Percentiles rank a stretch among this genome's conserved stretches.
Evolutionary conservation across 1,140 invertebrate genomes (phyloP).

Genomic region (Hycleus phaleratus): DNA sequence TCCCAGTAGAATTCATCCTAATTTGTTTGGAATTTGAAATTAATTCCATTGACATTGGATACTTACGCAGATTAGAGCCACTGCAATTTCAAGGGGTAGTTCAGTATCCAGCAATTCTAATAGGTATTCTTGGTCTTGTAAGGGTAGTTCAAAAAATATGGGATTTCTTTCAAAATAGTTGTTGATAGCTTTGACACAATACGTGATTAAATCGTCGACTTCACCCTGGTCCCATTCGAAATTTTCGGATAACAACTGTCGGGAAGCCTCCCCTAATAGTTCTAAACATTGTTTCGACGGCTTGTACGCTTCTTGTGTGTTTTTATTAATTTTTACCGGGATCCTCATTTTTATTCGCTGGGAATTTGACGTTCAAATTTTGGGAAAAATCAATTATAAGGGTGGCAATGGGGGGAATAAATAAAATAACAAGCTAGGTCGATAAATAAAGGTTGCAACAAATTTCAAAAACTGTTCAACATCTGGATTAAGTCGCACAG

Average conservation of each 20-base stretch:
- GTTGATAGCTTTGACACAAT: slow-evolving; percentile 25
- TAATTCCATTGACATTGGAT: background rate
- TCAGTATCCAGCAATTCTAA: slow-evolving; percentile 28
- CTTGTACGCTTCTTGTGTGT: slow-evolving; percentile 18
- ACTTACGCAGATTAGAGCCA: slow-evolving; percentile 31
- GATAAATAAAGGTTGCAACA: too few relatives aligned
- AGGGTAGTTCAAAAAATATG: slow-evolving; percentile 30
- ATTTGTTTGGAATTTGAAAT: background rate
- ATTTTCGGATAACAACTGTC: slow-evolving; percentile 29
- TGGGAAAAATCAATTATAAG: background rate
- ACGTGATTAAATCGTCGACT: slow-evolving; percentile 23
- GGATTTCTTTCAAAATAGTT: slow-evolving; percentile 28
- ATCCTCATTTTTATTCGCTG: slow-evolving; percentile 22
- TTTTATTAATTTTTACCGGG: slow-evolving; percentile 27
- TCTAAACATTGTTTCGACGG: slow-evolving; percentile 21
- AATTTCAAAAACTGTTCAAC: too few relatives aligned
- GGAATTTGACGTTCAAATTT: background rate
- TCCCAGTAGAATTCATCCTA: slow-evolving; percentile 39
- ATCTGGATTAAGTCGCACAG: too few relatives aligned
- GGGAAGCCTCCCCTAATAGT: slow-evolving; percentile 22
- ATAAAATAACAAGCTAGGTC: too few relatives aligned
- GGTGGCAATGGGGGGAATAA: background rate
- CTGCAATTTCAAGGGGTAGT: slow-evolving; percentile 25
- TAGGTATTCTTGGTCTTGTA: slow-evolving; percentile 29
- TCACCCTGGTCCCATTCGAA: slow-evolving; percentile 28